Evolutionary conservation across 2,888 invertebrate species (phyloP), one percentile per base, ranked within the genome.

Genomic region (Melieria omissa): DNA sequence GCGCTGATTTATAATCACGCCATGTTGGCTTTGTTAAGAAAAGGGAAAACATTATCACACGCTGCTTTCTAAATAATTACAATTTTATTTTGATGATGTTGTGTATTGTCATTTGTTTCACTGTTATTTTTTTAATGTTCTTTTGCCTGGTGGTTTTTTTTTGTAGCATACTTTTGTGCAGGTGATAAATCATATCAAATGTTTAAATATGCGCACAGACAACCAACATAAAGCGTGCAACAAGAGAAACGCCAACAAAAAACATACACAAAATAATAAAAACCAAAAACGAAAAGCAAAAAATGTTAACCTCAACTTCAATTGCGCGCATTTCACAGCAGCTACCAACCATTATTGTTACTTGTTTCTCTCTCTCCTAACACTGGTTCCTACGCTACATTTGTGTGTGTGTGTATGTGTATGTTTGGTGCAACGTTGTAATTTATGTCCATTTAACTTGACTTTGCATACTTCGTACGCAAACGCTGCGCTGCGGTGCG

Each of bases 401-500:
- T 45, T 73, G 29, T 29, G 1, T 16, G 29, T 29, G 29, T 29
- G 29, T 29, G 29, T 29, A 29, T 29, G 29, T 29, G 29, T 29
- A 29, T 29, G 29, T 29, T 29, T 29, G 29, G 1, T 29, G 29
- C 29, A 29, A 29, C 2, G 67, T 29, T 65, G 52, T 81, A 83
- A 82, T 82, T 82, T 82, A 81, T 82, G 78, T 79, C 29, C 78
- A 78, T 78, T 80, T 81, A 81, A 81, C 81, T 80, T 77, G 74
- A 76, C 75, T 73, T 74, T 76, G 74, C 73, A 75, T 74, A 73
- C 73, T 65, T 67, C 54, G 16, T 61, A 65, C 14, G 14, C 65
- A 55, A 29, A 29, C 29, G 29, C 29, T 16, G 16, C 16, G 16
- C 16, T 29, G 29, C 29, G 29, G 29, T 29, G 29, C 29, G 29